A percentile compares a stretch with the other conserved stretches of the same genome.
These are phyloP conservation scores for Eilema sororculum DNA, from an alignment of 2,888 invertebrate genomes.

Conservation along the genomic window DNA sequence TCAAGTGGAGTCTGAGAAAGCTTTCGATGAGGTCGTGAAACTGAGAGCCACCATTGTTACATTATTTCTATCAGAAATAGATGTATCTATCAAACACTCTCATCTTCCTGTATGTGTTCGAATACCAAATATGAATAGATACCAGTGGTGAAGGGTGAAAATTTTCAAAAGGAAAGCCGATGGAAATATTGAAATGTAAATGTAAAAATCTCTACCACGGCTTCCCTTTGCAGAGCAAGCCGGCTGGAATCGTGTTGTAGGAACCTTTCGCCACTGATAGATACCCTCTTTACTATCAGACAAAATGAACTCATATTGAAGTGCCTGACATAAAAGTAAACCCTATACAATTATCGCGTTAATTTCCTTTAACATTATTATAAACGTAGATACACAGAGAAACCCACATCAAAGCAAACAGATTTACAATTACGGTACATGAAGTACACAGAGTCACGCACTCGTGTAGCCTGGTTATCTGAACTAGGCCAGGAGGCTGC, in stretches of 20 bases:
- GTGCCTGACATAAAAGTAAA: background rate
- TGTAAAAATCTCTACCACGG: too few relatives aligned
- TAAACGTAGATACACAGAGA: background rate
- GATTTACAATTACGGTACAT: constrained; percentile 20
- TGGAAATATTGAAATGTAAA: too few relatives aligned
- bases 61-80: background rate
- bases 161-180: too few relatives aligned
- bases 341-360: background rate
- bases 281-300: background rate
- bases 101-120: too few relatives aligned
- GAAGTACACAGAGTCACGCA: constrained; percentile 26
- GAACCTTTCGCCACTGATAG: too few relatives aligned
- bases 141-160: too few relatives aligned
- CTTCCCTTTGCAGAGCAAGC: too few relatives aligned
- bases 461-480: constrained; percentile 47
- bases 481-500: constrained; percentile 61
- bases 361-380: background rate
- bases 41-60: background rate
- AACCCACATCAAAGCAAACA: background rate
- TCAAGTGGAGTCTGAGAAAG: background rate
- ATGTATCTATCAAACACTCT: too few relatives aligned
- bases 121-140: too few relatives aligned
- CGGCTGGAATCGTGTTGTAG: too few relatives aligned
- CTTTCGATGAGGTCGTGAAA: background rate
- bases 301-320: background rate